phyloP scores from a whole-genome alignment of 2,113 vertebrate genomes.

The Planiliza haematocheilus region DNA sequence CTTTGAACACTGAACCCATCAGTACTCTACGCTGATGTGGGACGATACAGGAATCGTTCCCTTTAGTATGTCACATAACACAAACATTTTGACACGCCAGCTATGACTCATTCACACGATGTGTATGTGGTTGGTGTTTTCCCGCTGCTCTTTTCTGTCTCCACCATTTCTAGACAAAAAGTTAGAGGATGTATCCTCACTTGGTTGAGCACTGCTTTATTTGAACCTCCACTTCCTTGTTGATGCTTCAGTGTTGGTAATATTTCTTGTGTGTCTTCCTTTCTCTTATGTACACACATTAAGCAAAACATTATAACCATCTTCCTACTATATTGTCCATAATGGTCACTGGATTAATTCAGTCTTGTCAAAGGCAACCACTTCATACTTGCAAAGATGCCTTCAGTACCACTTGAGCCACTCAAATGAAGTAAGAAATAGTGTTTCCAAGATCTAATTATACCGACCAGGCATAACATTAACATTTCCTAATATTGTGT shows the following conservation, averaged over 20 bases:
- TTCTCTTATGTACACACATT: neutral
- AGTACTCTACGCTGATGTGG: conserved; percentile 27
- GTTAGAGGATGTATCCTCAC: conserved; percentile 9
- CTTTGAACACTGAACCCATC: conserved; percentile 34
- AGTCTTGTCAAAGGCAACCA: no score
- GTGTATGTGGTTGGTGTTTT: conserved; percentile 10
- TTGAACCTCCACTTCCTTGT: neutral
- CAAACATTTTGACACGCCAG: conserved; percentile 27
- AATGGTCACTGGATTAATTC: no score
- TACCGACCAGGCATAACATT: no score
- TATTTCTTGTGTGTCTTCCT: neutral
- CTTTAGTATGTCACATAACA: conserved; percentile 58
- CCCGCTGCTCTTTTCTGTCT: neutral
- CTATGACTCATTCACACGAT: conserved; percentile 49
- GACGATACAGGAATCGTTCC: conserved; percentile 43
- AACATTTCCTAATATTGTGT: no score
- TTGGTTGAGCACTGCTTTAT: conserved; percentile 19
- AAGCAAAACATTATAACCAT: neutral
- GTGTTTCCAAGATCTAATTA: no score
- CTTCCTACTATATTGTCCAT: neutral
- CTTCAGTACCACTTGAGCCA: no score
- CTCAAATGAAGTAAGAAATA: no score
- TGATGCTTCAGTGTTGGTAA: neutral
- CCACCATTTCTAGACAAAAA: conserved; percentile 10
- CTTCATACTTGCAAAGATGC: no score